These are phyloP conservation scores for Lipophrys pholis DNA, from an alignment of 2,113 vertebrate species.

Conservation along the genomic window DNA sequence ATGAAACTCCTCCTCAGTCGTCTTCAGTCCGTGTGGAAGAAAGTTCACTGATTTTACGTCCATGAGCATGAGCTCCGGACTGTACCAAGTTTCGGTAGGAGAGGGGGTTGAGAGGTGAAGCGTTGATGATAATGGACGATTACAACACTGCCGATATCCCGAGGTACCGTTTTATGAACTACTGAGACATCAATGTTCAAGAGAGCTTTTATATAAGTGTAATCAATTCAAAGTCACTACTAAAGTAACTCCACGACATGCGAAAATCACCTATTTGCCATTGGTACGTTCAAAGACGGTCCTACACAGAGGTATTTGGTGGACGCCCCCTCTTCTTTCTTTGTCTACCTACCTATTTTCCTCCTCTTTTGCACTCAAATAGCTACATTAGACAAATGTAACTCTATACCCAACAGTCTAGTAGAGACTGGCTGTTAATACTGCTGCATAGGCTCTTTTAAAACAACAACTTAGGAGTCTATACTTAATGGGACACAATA, in stretches of 20 bases:
- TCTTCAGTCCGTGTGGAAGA: constrained; percentile 39
- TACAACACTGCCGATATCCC: not conserved
- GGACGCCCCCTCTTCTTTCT: constrained; percentile 65
- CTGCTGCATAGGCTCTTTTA: not conserved
- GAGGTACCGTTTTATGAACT: rapidly evolving
- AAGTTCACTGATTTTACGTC: constrained; percentile 66
- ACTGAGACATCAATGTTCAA: too few relatives aligned
- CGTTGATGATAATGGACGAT: not conserved
- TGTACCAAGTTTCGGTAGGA: constrained; percentile 54
- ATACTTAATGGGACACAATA: not conserved
- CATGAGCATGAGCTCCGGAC: constrained; percentile 43
- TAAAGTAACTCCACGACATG: not conserved
- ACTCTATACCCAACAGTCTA: not conserved
- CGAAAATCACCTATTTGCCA: not conserved
- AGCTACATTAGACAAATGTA: constrained; percentile 7
- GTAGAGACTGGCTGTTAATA: not conserved
- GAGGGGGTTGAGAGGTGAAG: rapidly evolving
- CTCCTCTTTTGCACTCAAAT: constrained; percentile 26
- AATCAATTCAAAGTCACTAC: not conserved
- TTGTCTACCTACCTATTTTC: constrained; percentile 68
- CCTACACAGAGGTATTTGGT: constrained; percentile 57
- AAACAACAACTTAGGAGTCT: not conserved
- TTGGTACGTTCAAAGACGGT: constrained; percentile 54
- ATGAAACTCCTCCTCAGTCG: not conserved
- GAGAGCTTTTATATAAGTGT: not conserved